Base-by-base conservation (phyloP, 2,113 vertebrate genomes). In the Hemicordylus capensis region DNA sequence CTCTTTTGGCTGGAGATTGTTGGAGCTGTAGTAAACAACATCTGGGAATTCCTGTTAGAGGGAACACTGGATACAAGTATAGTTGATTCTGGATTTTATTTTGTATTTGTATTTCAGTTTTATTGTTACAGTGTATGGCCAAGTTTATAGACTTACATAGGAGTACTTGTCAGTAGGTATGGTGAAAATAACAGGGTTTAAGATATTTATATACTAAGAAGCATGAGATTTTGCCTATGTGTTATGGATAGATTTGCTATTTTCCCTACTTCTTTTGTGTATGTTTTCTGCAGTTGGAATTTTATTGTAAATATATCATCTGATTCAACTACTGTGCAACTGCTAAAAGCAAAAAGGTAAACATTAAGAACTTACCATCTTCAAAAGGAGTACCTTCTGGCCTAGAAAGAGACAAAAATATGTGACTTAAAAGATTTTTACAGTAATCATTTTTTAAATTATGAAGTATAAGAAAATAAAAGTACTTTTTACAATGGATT, bases 301-400 rank as follows among this genome's bases (percentile, higher is more conserved):
- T 59, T 63, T 63, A 46, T n/a, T 4, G 37, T 66, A 31, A 46
- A 26, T 39, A 39, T 12, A 51, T 42, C 14, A 61, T 26, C 15
- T 83, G 70, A 75, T 6, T 12, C 17, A 64, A 12, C 26, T 28
- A 22, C 7, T 83, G 54, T 84, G 69, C 37, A 37, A 2, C 75
- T 80, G 3, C 3, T 15, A 74, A 64, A 88, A 46, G 24, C 82
- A 67, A 75, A 78, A 87, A 88, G 6, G 83, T 1, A 81, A 54
- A 67, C 86, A 83, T 67, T 34, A 84, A 87, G 12, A 11, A 94
- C 98, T 98, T 96, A 99, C 99, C 99, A 94, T 99, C 98, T 97
- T 99, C 99, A 96, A 99, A 99, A 80, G 99, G 99, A 69, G 99
- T 99, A 87, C 98, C 99, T 95, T 99, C 98, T 86, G 99, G 99